Evolutionary conservation across 2,797 vertebrate species (phyloP).

Genomic region (Melopsittacus undulatus): DNA sequence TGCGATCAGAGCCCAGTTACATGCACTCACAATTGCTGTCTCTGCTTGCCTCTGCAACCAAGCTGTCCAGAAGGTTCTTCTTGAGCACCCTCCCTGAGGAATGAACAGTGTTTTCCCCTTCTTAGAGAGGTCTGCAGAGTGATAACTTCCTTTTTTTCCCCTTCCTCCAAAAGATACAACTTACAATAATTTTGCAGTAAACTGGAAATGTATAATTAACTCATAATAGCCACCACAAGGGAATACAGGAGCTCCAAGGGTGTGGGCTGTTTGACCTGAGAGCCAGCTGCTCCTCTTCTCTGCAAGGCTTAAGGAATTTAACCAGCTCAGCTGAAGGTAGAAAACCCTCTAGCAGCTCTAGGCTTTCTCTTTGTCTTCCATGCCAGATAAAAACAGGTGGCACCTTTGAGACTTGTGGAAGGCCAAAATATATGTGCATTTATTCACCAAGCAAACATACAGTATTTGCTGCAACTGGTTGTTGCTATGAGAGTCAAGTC

Average conservation of each 20-base stretch:
- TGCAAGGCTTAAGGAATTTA: background rate
- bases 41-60: background rate
- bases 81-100: background rate
- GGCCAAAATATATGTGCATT: background rate
- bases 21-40: background rate
- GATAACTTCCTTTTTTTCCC: fast-evolving
- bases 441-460: background rate
- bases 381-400: background rate
- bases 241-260: background rate
- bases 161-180: background rate
- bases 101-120: background rate
- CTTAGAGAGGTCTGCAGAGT: background rate
- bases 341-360: background rate
- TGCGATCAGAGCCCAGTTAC: background rate
- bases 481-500: background rate
- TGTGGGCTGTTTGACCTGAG: background rate
- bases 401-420: background rate
- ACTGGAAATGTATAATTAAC: background rate
- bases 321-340: background rate
- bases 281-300: fast-evolving
- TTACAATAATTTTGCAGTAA: background rate
- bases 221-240: background rate
- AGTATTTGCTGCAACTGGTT: background rate
- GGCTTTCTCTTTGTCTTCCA: background rate
- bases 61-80: background rate